Evolutionary conservation across 2,113 vertebrate species (phyloP).

Genomic region (Cepphus grylle): DNA sequence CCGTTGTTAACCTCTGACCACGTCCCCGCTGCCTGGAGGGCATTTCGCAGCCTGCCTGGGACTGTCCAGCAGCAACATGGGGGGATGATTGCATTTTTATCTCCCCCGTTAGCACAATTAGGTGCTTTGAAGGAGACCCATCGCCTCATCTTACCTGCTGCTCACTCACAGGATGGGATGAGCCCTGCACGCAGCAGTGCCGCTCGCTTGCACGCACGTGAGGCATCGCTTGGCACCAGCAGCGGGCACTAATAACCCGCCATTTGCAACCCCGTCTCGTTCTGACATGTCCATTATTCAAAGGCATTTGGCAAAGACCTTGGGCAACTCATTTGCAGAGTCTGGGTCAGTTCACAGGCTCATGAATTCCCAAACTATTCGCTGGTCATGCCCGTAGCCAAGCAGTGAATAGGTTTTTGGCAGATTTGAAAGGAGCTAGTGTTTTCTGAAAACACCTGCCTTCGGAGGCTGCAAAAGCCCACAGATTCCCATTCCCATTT

Average conservation of each 20-base stretch:
- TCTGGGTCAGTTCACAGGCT: constrained; percentile 33
- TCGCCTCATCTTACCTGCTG: background rate
- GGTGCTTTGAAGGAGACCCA: background rate
- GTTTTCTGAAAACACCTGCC: constrained; percentile 50
- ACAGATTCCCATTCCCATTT: background rate
- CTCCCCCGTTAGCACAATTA: background rate
- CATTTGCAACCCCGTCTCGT: constrained; percentile 14
- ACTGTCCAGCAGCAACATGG: background rate
- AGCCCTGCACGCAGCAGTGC: background rate
- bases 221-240: background rate
- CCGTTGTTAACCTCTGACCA: constrained; percentile 37
- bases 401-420: background rate
- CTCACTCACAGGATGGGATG: fast-evolving
- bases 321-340: constrained; percentile 35
- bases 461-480: background rate
- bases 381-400: background rate
- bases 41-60: background rate
- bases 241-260: background rate
- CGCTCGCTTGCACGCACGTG: background rate
- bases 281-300: constrained; percentile 41
- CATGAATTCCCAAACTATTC: constrained; percentile 41
- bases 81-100: background rate
- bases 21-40: background rate
- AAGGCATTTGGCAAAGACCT: constrained; percentile 53
- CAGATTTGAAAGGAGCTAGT: constrained; percentile 26